phyloP scores from a whole-genome alignment of 1,140 invertebrate species.

The Acromyrmex heyeri region DNA sequence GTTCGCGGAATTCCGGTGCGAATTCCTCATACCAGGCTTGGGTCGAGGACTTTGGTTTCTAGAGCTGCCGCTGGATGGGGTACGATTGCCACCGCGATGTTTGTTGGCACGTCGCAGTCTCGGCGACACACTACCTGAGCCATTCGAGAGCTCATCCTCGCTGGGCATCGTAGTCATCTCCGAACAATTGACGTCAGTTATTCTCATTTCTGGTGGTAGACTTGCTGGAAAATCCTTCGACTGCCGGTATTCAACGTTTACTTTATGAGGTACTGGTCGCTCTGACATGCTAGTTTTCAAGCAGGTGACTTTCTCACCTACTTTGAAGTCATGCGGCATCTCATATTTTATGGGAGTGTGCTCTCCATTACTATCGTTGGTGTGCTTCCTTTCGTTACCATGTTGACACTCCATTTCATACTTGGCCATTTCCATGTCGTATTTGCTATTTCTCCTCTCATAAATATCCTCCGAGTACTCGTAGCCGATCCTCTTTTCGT shows the following conservation, averaged over 20 bases:
- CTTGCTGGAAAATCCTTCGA: constrained; percentile 83
- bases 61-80: constrained; percentile 86
- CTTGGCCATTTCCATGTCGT: constrained; percentile 77
- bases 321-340: constrained; percentile 86
- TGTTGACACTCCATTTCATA: constrained; percentile 73
- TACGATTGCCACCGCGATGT: constrained; percentile 82
- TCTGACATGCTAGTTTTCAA: constrained; percentile 84
- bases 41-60: constrained; percentile 89
- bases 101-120: constrained; percentile 84
- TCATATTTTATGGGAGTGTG: constrained; percentile 77
- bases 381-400: constrained; percentile 65
- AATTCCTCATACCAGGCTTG: constrained; percentile 85
- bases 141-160: constrained; percentile 88
- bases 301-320: constrained; percentile 87
- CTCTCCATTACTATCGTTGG: constrained; percentile 55
- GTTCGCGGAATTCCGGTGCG: constrained; percentile 89
- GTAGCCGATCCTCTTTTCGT: constrained; percentile 71
- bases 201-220: constrained; percentile 83
- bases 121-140: constrained; percentile 87
- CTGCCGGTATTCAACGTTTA: constrained; percentile 85
- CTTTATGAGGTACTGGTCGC: constrained; percentile 84
- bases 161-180: constrained; percentile 85
- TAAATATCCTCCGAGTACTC: constrained; percentile 78
- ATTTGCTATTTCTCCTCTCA: constrained; percentile 81
- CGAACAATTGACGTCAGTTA: constrained; percentile 86